Base-by-base conservation (phyloP, 2,113 vertebrate species). In the Tragelaphus imberbis region DNA sequence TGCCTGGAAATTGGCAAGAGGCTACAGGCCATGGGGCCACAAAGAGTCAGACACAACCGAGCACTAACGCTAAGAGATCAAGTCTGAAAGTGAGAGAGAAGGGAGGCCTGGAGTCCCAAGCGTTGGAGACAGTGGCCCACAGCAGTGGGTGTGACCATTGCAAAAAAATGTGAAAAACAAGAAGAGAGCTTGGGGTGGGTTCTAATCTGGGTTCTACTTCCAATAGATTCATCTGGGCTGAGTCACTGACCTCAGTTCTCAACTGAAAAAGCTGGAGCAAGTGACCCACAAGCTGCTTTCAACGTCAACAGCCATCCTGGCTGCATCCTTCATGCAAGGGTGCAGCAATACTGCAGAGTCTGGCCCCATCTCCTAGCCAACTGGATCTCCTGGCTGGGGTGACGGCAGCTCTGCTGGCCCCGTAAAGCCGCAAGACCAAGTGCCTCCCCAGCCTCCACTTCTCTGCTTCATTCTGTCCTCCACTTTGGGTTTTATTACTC, bases 401-500 rank as follows among this genome's bases (percentile, higher is more conserved):
- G 47, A 33, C 84, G 49, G 36, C n/a, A 84, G 19, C 7, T 36
- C n/a, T 21, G 33, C 30, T 44, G 86, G 58, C 47, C 55, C 55
- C 51, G 0, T 15, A 23, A 63, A 63, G 36, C 25, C 68, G 1
- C 9, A 0, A 12, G 23, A 21, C 25, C 0, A 6, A 1, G 68
- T 12, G 51, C 21, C 88, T 95, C 86, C 81, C 97, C 55, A 51
- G 85, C n/a, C 91, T 59, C 85, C 49, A 8, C 88, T 91, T 84
- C 53, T 79, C 82, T 7, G 56, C 44, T 10, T 55, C 3, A 2
- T 53, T 92, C 96, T 96, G 96, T 89, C 90, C 90, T 95, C 55
- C 61, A 89, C 79, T 86, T 88, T 5, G 0, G 81, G 49, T 92
- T 92, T 94, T 97, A 95, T 96, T 95, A 82, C 91, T 96, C 51